These are phyloP conservation scores for Lophochroa leadbeateri DNA, from an alignment of 2,113 vertebrate genomes.

Conservation along the genomic window DNA sequence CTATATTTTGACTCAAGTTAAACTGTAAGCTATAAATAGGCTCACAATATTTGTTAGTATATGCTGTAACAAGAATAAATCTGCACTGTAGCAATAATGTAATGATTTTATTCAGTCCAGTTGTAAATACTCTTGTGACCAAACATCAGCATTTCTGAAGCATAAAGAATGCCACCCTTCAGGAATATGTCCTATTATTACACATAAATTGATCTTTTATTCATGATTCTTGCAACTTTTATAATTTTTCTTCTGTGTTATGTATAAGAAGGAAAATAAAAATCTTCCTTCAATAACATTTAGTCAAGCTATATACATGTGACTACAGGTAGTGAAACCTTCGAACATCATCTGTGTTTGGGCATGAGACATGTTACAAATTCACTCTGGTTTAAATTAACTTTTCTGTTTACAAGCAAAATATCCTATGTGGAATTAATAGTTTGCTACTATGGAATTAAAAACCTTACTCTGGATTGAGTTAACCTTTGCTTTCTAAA, in stretches of 20 bases:
- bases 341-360: neutral
- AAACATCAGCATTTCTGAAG: neutral
- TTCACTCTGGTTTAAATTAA: neutral
- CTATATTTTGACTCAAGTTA: neutral
- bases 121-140: neutral
- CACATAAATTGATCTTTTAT: neutral
- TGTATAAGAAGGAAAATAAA: neutral
- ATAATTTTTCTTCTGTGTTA: neutral
- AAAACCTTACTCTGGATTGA: neutral
- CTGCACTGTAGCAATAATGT: rapidly evolving
- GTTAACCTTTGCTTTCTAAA: neutral
- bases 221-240: neutral
- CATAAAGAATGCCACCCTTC: neutral
- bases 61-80: neutral
- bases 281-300: neutral
- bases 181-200: neutral
- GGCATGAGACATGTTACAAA: neutral
- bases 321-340: neutral
- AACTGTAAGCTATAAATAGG: neutral
- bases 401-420: neutral
- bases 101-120: neutral
- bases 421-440: neutral
- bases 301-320: neutral
- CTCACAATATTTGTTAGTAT: neutral
- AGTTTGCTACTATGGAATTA: neutral